Percentiles rank a stretch among this genome's conserved stretches.
These are phyloP conservation scores for Agelaius tricolor DNA, from an alignment of 2,113 vertebrate species.

Conservation along the genomic window DNA sequence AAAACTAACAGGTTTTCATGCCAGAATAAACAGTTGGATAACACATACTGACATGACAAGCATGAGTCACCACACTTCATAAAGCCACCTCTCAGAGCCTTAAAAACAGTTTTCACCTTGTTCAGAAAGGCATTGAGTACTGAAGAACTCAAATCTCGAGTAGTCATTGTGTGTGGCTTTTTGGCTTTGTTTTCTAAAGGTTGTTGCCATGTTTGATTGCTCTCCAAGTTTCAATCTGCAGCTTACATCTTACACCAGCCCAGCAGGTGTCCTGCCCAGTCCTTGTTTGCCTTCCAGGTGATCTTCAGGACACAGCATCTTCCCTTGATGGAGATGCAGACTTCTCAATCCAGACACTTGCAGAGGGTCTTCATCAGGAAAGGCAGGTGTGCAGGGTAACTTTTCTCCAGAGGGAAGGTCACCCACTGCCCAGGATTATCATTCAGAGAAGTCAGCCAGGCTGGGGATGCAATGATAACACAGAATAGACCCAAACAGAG, in stretches of 20 bases:
- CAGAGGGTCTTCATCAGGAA: not conserved
- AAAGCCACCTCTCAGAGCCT: not conserved
- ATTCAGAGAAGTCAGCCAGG: not conserved
- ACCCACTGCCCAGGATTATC: not conserved
- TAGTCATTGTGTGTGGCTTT: not conserved
- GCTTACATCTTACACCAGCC: not conserved
- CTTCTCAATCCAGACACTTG: not conserved
- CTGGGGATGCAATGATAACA: not conserved
- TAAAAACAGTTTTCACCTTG: not conserved
- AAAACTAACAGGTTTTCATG: constrained; percentile 17
- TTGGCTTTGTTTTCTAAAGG: not conserved
- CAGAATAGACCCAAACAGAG: not conserved
- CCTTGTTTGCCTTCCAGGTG: not conserved
- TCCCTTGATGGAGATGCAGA: not conserved
- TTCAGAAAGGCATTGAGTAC: not conserved
- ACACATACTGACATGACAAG: not conserved
- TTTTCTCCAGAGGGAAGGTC: not conserved
- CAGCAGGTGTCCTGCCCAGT: not conserved
- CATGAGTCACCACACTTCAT: not conserved
- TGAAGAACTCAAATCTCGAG: not conserved
- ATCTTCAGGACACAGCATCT: not conserved
- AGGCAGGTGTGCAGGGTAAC: not conserved
- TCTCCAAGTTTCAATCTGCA: not conserved
- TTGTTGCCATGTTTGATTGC: not conserved
- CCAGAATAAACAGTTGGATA: constrained; percentile 33